Evolutionary conservation across 2,888 invertebrate genomes (phyloP).

Genomic region (Cephus runcator): DNA sequence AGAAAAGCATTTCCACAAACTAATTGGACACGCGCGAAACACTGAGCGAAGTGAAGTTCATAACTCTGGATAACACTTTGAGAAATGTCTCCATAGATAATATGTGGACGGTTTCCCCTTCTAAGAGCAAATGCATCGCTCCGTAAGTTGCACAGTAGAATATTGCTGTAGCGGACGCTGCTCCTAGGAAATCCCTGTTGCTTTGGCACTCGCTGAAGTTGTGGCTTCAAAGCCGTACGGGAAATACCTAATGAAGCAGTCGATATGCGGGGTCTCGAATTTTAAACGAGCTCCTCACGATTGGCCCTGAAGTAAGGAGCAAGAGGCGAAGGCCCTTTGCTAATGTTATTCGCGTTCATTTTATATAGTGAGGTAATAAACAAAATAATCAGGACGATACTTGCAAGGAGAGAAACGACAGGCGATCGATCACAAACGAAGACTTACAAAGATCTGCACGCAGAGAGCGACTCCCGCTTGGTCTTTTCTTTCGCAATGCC

Average conservation of each 20-base stretch:
- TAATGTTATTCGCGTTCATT: background rate
- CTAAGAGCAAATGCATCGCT: background rate
- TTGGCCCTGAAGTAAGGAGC: background rate
- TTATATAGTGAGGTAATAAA: background rate
- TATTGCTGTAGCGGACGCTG: background rate
- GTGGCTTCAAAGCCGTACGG: background rate
- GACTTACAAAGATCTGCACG: background rate
- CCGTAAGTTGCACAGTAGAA: background rate
- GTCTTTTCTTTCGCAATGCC: background rate
- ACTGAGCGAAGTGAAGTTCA: background rate
- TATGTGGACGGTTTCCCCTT: background rate
- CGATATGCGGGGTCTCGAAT: conserved; percentile 19
- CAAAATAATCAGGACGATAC: background rate
- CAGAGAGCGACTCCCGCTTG: background rate
- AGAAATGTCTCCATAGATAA: background rate
- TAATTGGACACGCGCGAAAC: background rate
- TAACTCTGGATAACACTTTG: background rate
- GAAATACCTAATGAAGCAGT: conserved; percentile 23
- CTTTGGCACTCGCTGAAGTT: background rate
- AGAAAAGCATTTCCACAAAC: background rate
- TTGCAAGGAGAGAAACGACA: background rate
- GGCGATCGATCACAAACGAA: background rate
- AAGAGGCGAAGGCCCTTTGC: background rate
- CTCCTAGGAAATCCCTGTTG: conserved; percentile 1
- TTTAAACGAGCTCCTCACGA: conserved; percentile 8